These are phyloP conservation scores for Pipra filicauda DNA, from an alignment of 2,113 vertebrate genomes.

Conservation along the genomic window DNA sequence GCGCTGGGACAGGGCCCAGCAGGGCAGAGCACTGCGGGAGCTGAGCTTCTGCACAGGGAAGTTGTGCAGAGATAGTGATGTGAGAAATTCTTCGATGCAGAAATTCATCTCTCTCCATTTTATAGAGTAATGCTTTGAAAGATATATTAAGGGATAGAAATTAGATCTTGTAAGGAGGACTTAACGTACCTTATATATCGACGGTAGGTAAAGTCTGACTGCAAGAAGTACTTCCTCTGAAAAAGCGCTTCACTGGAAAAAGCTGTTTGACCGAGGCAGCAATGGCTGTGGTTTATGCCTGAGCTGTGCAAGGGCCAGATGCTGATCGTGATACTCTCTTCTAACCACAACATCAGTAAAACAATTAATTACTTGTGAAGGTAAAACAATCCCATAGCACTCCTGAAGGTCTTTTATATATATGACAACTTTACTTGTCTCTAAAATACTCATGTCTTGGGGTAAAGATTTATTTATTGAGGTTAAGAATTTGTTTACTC, in stretches of 20 bases:
- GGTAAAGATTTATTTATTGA: neutral
- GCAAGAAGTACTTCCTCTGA: neutral
- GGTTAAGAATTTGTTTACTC: neutral
- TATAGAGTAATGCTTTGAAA: neutral
- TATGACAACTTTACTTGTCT: neutral
- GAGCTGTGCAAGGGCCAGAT: neutral
- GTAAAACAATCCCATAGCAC: neutral
- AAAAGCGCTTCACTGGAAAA: neutral
- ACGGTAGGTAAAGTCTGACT: neutral
- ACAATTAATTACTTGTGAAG: neutral
- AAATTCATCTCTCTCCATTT: neutral
- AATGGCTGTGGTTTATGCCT: neutral
- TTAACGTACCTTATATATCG: neutral
- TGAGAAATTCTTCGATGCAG: neutral
- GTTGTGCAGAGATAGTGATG: accelerated
- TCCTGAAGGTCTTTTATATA: neutral
- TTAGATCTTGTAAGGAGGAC: neutral
- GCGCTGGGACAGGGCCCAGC: neutral
- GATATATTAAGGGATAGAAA: neutral
- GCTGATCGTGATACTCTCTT: accelerated
- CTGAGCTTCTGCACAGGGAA: neutral
- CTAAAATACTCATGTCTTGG: neutral
- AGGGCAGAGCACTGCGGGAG: neutral
- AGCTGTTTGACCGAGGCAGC: neutral
- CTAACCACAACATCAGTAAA: neutral